A percentile compares a stretch with the other conserved stretches of the same genome.
These are phyloP conservation scores for Novumbra hubbsi DNA, from an alignment of 2,797 vertebrate genomes.

Conservation along the genomic window DNA sequence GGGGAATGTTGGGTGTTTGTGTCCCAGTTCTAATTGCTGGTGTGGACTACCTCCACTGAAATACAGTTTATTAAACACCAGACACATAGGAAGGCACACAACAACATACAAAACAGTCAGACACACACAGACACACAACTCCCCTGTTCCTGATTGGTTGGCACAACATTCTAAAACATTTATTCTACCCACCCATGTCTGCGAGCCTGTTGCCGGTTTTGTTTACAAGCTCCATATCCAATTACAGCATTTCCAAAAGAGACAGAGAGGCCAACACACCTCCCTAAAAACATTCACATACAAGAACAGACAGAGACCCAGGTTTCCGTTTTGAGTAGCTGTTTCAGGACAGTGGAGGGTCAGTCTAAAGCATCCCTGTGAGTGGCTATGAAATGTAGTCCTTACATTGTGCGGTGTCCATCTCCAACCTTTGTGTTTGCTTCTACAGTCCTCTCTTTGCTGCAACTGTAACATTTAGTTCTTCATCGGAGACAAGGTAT, in stretches of 20 bases:
- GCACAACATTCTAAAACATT: conserved; percentile 41
- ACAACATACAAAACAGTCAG: background rate
- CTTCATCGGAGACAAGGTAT: background rate
- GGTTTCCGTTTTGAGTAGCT: too few relatives aligned
- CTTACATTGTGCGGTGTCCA: too few relatives aligned
- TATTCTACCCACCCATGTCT: conserved; percentile 5
- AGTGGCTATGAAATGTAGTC: too few relatives aligned
- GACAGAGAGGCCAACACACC: conserved; percentile 52
- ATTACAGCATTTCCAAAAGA: conserved; percentile 52
- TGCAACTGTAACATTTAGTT: background rate
- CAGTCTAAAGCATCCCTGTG: too few relatives aligned
- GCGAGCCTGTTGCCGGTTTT: conserved; percentile 65
- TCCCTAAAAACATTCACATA: background rate
- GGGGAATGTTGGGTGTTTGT: conserved; percentile 42
- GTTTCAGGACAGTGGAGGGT: too few relatives aligned
- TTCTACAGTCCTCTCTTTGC: too few relatives aligned
- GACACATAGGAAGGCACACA: background rate
- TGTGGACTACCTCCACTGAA: conserved; percentile 57
- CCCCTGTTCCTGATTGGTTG: conserved; percentile 37
- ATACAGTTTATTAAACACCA: conserved; percentile 53
- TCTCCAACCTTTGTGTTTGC: too few relatives aligned
- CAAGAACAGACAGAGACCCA: conserved; percentile 23
- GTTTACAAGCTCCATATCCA: conserved; percentile 68
- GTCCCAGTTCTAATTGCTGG: conserved; percentile 58
- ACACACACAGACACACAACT: background rate